These are phyloP conservation scores for Helarctos malayanus DNA, from an alignment of 2,797 vertebrate genomes.

Conservation along the genomic window DNA sequence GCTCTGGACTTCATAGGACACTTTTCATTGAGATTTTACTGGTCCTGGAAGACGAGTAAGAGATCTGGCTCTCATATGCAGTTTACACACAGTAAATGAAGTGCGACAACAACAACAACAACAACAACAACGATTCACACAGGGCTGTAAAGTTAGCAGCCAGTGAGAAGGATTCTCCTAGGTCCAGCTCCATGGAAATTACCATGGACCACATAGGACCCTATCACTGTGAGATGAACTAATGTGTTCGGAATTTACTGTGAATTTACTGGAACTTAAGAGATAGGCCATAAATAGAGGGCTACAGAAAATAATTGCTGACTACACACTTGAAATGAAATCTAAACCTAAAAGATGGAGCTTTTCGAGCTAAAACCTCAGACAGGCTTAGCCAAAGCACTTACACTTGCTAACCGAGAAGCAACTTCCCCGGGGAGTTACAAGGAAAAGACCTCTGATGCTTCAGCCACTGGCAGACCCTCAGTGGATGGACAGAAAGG, in stretches of 20 bases:
- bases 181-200: background rate
- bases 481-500: background rate
- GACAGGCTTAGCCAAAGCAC: background rate
- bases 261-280: background rate
- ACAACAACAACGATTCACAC: background rate
- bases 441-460: background rate
- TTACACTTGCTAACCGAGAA: background rate
- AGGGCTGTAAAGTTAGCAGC: background rate
- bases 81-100: slow-evolving; percentile 2
- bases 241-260: background rate
- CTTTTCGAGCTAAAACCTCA: background rate
- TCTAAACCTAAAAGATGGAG: background rate
- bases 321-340: background rate
- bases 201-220: background rate
- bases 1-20: background rate
- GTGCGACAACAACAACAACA: background rate
- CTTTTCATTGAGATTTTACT: background rate
- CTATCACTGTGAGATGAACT: background rate
- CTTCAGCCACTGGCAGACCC: background rate
- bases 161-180: background rate
- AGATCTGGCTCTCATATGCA: background rate
- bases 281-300: background rate
- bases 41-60: background rate
- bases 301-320: background rate
- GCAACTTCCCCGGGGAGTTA: background rate